Percentiles rank a stretch among this genome's conserved stretches.
These are phyloP conservation scores for Aplochiton taeniatus DNA, from an alignment of 2,797 vertebrate genomes.

Conservation along the genomic window DNA sequence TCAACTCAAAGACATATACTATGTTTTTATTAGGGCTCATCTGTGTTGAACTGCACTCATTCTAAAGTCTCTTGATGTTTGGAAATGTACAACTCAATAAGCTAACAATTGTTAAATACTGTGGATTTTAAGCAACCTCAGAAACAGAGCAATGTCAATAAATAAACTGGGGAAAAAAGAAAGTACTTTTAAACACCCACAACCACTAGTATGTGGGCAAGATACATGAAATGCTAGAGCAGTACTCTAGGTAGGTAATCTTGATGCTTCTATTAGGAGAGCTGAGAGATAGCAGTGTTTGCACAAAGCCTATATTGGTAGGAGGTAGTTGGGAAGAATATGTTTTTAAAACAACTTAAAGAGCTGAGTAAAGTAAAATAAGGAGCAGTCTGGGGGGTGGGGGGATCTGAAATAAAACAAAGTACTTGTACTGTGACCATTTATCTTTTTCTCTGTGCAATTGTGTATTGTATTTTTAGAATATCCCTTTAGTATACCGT, in stretches of 20 bases:
- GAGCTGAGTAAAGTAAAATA: constrained; percentile 6
- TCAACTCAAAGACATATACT: constrained; percentile 17
- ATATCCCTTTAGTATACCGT: constrained; percentile 53
- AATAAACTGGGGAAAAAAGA: neutral
- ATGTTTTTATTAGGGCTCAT: constrained; percentile 29
- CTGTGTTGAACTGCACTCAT: constrained; percentile 31
- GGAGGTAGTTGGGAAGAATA: constrained; percentile 36
- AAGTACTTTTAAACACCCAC: neutral
- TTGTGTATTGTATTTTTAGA: constrained; percentile 62
- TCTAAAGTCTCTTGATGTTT: constrained; percentile 21
- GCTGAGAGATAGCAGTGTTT: constrained; percentile 57
- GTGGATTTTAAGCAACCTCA: constrained; percentile 23
- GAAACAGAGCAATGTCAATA: neutral
- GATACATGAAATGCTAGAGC: neutral
- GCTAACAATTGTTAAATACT: constrained; percentile 47
- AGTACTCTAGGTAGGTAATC: constrained; percentile 4
- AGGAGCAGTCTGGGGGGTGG: too few relatives aligned
- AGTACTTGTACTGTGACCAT: constrained; percentile 55
- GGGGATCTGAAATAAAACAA: neutral
- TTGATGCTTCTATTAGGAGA: constrained; percentile 34
- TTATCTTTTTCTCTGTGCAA: constrained; percentile 60
- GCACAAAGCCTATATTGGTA: constrained; percentile 57
- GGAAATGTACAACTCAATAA: constrained; percentile 43
- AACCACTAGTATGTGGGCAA: neutral
- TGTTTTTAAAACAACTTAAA: constrained; percentile 41